These are phyloP conservation scores for Heteromormyrus szaboi DNA, from an alignment of 2,797 vertebrate species.

Conservation along the genomic window DNA sequence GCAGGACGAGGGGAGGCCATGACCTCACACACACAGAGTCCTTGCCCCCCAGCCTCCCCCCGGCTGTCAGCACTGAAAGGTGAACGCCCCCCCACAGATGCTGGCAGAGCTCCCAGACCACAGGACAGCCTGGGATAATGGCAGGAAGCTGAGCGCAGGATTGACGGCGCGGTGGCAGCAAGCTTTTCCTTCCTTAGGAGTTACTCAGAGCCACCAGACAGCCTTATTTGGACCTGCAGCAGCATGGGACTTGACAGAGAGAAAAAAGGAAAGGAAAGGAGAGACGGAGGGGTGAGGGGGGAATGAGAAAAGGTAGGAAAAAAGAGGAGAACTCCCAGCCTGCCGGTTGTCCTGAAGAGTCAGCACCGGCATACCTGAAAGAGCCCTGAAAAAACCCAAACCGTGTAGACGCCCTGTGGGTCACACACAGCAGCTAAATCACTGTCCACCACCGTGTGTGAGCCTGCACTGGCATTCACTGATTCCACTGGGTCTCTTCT, in stretches of 20 bases:
- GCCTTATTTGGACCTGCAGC: slow-evolving; percentile 8
- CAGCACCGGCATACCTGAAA: neutral
- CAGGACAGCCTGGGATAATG: neutral
- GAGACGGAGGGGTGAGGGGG: neutral
- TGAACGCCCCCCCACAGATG: no score
- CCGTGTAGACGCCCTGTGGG: neutral
- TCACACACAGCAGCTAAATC: neutral
- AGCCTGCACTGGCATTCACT: neutral
- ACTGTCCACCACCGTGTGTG: neutral
- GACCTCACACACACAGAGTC: neutral
- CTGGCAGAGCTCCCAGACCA: neutral
- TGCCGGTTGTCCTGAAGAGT: neutral
- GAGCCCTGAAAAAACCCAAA: neutral
- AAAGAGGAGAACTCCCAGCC: neutral
- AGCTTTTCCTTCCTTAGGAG: slow-evolving; percentile 14
- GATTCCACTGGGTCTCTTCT: neutral
- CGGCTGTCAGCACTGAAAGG: neutral
- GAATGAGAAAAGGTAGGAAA: neutral
- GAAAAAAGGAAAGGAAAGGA: neutral
- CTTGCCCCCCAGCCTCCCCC: slow-evolving; percentile 8
- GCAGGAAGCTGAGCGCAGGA: slow-evolving; percentile 12
- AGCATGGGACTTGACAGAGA: neutral
- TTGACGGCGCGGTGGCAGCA: neutral
- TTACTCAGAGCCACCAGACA: neutral
- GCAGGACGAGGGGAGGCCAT: neutral